Base-by-base conservation (phyloP, 2,888 invertebrate species). In the Bedellia somnulentella region DNA sequence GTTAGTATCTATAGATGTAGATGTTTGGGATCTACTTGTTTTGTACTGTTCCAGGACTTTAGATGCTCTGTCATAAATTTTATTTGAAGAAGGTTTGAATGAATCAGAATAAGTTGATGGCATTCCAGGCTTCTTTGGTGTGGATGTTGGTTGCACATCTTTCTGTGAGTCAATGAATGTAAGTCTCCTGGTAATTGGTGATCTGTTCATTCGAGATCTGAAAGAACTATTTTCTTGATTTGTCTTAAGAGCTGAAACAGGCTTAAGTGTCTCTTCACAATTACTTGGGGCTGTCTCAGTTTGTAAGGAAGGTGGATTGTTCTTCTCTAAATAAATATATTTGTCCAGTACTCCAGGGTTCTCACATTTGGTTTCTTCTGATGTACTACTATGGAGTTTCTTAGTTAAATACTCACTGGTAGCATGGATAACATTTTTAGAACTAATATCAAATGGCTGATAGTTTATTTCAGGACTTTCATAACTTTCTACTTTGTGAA, bases 301-400 rank as follows among this genome's bases (percentile, higher is more conserved):
- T 18, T 18, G 5, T 6, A 9, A 6, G 5, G 18, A 34, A n/a
- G 37, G 31, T 12, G 47, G 33, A 37, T 52, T 58, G 35, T 54
- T 64, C 46, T 63, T 64, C 0, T 63, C 67, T 38, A 75, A 57
- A 43, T 75, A 75, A 41, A 75, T 75, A 36, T 75, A 75, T 41
- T 70, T 73, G 40, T 75, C 68, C 27, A 75, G 48, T 15, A 71
- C 44, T 40, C 43, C 50, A 42, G 54, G 59, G 1, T 64, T 18
- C 5, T 9, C 9, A 6, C 5, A 9, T 18, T 5, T 6, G 5
- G 18, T 6, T 18, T 18, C 18, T 6, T 18, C 5, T 6, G 5
- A 5, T 6, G 18, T 9, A 18, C 18, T 18, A 18, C 18, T 18
- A 5, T 18, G 5, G 18, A 44, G 51, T 36, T 52, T 64, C n/a